Evolutionary conservation across 2,113 vertebrate species (phyloP).

Genomic region (Tursiops truncatus): DNA sequence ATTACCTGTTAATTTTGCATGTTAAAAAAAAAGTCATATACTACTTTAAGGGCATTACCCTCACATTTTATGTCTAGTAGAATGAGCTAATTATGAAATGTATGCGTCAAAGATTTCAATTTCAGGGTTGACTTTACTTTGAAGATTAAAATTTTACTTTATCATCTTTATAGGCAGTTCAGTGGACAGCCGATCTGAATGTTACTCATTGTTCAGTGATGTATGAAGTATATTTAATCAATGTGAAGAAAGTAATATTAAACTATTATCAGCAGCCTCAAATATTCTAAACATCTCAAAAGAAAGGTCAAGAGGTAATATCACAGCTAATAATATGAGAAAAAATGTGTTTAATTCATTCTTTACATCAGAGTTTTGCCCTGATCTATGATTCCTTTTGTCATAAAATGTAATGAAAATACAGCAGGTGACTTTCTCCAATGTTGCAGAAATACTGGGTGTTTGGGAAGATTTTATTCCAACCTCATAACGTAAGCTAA

Average conservation of each 20-base stretch:
- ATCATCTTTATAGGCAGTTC: constrained; percentile 86
- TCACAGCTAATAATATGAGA: constrained; percentile 80
- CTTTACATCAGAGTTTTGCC: constrained; percentile 74
- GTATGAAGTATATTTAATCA: constrained; percentile 89
- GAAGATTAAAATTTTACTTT: constrained; percentile 89
- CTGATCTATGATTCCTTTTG: constrained; percentile 50
- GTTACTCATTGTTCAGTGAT: constrained; percentile 86
- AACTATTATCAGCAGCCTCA: constrained; percentile 84
- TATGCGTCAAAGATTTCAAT: constrained; percentile 92
- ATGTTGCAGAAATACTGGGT: not conserved
- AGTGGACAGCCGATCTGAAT: constrained; percentile 84
- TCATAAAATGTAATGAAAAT: constrained; percentile 57
- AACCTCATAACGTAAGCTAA: constrained; percentile 7
- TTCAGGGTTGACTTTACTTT: constrained; percentile 92
- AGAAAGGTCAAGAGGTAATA: constrained; percentile 85
- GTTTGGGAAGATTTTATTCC: not conserved
- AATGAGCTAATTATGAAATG: constrained; percentile 89
- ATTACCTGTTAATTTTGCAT: constrained; percentile 73
- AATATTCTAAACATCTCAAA: constrained; percentile 83
- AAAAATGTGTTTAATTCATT: constrained; percentile 84
- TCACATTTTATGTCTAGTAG: constrained; percentile 84
- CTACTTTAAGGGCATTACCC: constrained; percentile 80
- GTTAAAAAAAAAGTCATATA: constrained; percentile 67
- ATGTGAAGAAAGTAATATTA: constrained; percentile 86
- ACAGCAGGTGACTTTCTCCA: constrained; percentile 26